These are phyloP conservation scores for Acanthoscelides obtectus DNA, from an alignment of 2,888 invertebrate species.

Conservation along the genomic window DNA sequence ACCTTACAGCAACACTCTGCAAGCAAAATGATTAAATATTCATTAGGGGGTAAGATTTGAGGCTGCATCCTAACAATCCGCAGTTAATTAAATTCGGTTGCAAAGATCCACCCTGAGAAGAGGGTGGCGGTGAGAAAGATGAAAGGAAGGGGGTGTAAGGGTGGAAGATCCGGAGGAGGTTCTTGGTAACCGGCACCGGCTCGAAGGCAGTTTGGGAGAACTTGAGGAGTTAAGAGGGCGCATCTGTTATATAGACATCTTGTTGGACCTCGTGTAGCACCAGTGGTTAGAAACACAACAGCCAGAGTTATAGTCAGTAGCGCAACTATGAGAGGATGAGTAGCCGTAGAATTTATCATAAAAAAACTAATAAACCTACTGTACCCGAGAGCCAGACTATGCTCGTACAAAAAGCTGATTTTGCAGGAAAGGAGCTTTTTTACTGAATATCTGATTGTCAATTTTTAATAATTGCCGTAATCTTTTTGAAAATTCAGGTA, in stretches of 20 bases:
- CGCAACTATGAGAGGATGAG: not conserved
- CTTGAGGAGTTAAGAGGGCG: not conserved
- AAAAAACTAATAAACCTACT: too few relatives aligned
- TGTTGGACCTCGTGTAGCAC: not conserved
- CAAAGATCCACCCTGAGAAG: not conserved
- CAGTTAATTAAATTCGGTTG: not conserved
- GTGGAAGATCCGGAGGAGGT: not conserved
- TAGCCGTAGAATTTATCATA: too few relatives aligned
- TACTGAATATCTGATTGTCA: too few relatives aligned
- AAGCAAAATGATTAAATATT: not conserved
- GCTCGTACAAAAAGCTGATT: too few relatives aligned
- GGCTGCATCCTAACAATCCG: not conserved
- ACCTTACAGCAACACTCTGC: not conserved
- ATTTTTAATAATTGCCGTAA: too few relatives aligned
- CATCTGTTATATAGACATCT: not conserved
- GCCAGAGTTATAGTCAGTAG: not conserved
- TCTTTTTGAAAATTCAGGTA: too few relatives aligned
- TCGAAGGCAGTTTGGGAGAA: not conserved
- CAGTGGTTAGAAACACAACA: not conserved
- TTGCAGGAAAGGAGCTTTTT: too few relatives aligned
- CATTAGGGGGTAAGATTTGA: not conserved
- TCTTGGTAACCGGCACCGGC: not conserved
- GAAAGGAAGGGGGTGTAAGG: not conserved
- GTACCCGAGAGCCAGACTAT: too few relatives aligned
- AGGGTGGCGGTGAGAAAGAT: not conserved